These are phyloP conservation scores for Orussus abietinus DNA, from an alignment of 1,140 invertebrate genomes.

Conservation along the genomic window DNA sequence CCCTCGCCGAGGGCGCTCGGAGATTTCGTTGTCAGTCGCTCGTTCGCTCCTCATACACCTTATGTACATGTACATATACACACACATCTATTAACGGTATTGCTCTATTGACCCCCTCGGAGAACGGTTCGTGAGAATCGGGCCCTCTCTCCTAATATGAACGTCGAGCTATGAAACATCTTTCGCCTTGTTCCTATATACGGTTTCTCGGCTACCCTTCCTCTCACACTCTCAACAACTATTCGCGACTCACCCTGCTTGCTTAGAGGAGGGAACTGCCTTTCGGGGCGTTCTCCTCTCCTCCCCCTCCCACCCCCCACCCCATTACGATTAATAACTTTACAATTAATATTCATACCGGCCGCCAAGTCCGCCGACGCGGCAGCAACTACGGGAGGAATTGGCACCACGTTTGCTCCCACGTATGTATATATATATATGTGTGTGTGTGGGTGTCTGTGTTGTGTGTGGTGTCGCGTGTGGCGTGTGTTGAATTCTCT, in stretches of 20 bases:
- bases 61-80: slow-evolving; percentile 7
- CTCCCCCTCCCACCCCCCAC: no score
- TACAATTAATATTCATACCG: slow-evolving; percentile 22
- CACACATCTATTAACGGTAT: slow-evolving; percentile 27
- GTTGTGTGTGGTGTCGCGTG: no score
- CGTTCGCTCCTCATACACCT: slow-evolving; percentile 14
- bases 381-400: slow-evolving; percentile 42
- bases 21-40: slow-evolving; percentile 43
- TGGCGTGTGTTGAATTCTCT: no score
- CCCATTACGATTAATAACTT: slow-evolving; percentile 25
- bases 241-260: slow-evolving; percentile 41
- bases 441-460: slow-evolving; percentile 14
- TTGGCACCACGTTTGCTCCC: slow-evolving; percentile 53
- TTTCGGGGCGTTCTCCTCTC: no score
- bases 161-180: slow-evolving; percentile 45
- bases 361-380: slow-evolving; percentile 12
- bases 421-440: slow-evolving; percentile 23
- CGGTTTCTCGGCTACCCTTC: no score
- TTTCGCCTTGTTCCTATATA: no score
- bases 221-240: slow-evolving; percentile 49
- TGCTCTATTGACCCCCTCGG: slow-evolving; percentile 17
- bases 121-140: no score
- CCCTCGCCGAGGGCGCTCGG: no score
- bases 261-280: no score
- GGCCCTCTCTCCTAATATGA: no score